A percentile compares a stretch with the other conserved stretches of the same genome.
Evolutionary conservation across 2,113 vertebrate genomes (phyloP).

Genomic region (Phaethornis superciliosus): DNA sequence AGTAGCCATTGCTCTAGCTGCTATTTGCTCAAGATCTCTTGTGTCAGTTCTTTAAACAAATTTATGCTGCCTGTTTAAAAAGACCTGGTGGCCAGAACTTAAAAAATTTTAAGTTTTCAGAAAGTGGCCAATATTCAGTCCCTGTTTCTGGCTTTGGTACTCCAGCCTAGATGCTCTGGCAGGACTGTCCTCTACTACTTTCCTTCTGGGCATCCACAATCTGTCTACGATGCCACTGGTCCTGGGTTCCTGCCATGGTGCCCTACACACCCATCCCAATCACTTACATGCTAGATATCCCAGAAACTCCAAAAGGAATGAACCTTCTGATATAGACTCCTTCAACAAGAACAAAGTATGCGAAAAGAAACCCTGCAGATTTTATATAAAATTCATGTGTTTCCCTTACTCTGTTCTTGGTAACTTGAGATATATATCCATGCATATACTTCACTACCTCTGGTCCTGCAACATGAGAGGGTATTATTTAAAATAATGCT

Average conservation of each 20-base stretch:
- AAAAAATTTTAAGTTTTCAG: neutral
- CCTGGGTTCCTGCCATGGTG: neutral
- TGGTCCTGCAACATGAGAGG: neutral
- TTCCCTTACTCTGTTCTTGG: neutral
- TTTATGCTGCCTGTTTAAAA: neutral
- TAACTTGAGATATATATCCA: neutral
- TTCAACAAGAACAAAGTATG: neutral
- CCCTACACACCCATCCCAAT: neutral
- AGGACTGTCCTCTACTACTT: neutral
- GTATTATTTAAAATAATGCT: neutral
- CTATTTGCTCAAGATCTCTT: neutral
- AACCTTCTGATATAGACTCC: neutral
- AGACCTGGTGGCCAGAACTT: neutral
- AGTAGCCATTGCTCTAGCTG: neutral
- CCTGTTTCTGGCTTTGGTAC: neutral
- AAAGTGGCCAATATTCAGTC: neutral
- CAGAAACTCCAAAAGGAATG: neutral
- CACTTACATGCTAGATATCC: accelerated
- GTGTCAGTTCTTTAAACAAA: neutral
- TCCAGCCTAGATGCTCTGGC: neutral
- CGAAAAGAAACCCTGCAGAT: neutral
- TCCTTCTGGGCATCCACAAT: neutral
- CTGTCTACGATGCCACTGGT: neutral
- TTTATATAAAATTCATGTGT: neutral
- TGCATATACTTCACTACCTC: neutral